Evolutionary conservation across 2,888 invertebrate genomes (phyloP).

Genomic region (Notodonta dromedarius): DNA sequence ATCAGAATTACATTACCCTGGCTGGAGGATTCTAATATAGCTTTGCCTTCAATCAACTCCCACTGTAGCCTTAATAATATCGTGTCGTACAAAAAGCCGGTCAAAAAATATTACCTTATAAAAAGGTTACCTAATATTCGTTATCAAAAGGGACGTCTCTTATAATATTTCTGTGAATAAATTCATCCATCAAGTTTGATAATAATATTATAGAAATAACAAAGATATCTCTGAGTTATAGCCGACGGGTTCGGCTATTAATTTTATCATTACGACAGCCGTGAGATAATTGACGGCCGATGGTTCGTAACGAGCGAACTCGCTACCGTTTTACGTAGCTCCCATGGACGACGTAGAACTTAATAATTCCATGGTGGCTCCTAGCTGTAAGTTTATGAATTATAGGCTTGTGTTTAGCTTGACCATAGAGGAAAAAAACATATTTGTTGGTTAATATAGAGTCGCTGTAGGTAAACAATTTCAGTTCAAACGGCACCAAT

Average conservation of each 20-base stretch:
- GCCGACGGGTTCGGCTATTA: conserved; percentile 18
- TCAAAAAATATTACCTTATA: conserved; percentile 4
- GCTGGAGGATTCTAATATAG: background rate
- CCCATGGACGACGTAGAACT: conserved; percentile 5
- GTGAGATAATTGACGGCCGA: conserved; percentile 32
- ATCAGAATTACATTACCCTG: background rate
- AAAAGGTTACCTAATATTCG: conserved; percentile 4
- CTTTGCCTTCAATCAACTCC: conserved; percentile 4
- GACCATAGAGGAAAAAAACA: too few relatives aligned
- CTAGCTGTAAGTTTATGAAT: conserved; percentile 15
- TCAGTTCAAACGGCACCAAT: too few relatives aligned
- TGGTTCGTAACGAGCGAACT: conserved; percentile 20
- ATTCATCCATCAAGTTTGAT: conserved; percentile 17
- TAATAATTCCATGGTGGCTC: too few relatives aligned
- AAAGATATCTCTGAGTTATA: conserved; percentile 16
- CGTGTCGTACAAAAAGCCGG: background rate
- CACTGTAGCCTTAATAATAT: conserved; percentile 2
- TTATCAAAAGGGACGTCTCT: conserved; percentile 2
- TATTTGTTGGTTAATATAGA: too few relatives aligned
- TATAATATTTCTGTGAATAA: conserved; percentile 14
- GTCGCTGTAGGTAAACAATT: too few relatives aligned
- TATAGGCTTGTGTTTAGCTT: conserved; percentile 13
- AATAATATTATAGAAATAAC: conserved; percentile 22
- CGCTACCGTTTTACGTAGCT: conserved; percentile 16
- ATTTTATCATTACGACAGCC: conserved; percentile 24